Evolutionary conservation across 1,140 invertebrate genomes (phyloP), one percentile per base, ranked within the genome.

Genomic region (Tetramorium parvispinum): DNA sequence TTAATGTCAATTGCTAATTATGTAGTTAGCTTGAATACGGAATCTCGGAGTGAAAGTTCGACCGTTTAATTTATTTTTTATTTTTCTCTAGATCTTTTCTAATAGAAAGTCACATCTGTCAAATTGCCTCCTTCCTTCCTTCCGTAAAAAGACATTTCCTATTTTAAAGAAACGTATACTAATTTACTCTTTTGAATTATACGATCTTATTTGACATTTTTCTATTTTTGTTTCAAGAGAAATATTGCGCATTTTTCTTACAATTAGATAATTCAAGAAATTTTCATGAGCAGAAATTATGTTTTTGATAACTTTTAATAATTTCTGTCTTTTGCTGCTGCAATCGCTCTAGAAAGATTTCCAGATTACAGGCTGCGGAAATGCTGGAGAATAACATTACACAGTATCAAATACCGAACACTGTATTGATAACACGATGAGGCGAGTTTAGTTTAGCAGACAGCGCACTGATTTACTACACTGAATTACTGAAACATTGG

Each of bases 401-500:
- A 76, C n/a, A 76, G 27, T 59, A 16, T 11, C 21, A 46, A 49
- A n/a, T 32, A 24, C 24, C 21, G 7, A 8, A 76, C 21, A 76
- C 37, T 13, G 32, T 32, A 32, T 4, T 32, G 4, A 32, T 32
- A 32, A 32, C 32, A 32, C 32, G 32, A 32, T 32, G 32, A 32
- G 32, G 32, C 3, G 32, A 32, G 3, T 32, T 32, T 32, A 3
- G 32, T 4, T 32, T 32, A 32, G 32, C 32, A 32, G 32, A 32
- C 32, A 32, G 32, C 32, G 32, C 3, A 32, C 32, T 4, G 32
- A 32, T 32, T 32, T 32, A 32, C 32, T 32, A 32, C 4, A 32
- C 32, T 32, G 32, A 81, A 70, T 70, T 32, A 32, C 32, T 32
- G 32, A 81, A 70, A 81, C n/a, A 70, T 32, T 53, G n/a, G 21